Percentiles rank a stretch among this genome's conserved stretches.
Evolutionary conservation across 2,888 invertebrate species (phyloP).

Genomic region (Serrognathus titanus): DNA sequence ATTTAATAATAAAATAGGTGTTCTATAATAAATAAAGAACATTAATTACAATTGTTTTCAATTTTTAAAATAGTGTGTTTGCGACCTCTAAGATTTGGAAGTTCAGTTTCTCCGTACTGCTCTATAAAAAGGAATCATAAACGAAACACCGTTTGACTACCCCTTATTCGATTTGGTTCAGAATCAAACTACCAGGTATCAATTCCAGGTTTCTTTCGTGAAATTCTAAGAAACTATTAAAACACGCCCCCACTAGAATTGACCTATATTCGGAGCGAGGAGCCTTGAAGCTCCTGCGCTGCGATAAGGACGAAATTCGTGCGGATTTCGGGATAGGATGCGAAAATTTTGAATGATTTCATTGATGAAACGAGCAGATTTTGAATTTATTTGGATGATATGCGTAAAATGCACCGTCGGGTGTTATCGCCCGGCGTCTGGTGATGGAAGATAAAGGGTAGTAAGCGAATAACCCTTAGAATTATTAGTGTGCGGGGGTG

Average conservation of each 20-base stretch:
- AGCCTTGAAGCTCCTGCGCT: conserved; percentile 11
- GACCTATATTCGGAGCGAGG: conserved; percentile 11
- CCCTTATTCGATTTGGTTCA: no score
- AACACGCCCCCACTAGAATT: conserved; percentile 4
- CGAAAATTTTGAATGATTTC: conserved; percentile 8
- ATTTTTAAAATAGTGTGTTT: no score
- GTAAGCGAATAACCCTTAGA: conserved; percentile 18
- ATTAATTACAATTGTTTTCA: no score
- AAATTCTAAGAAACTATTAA: background rate
- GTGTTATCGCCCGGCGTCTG: background rate
- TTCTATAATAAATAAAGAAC: no score
- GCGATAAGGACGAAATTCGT: conserved; percentile 12
- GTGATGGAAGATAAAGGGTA: background rate
- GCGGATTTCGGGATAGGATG: background rate
- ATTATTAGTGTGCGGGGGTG: conserved; percentile 35
- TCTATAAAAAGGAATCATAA: no score
- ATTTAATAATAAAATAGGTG: no score
- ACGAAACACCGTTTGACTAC: no score
- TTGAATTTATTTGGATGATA: background rate
- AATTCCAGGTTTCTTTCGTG: no score
- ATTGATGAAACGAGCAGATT: conserved; percentile 10
- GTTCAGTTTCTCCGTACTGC: no score
- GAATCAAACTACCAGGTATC: no score
- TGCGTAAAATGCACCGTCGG: background rate
- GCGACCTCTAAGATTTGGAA: no score